A percentile compares a stretch with the other conserved stretches of the same genome.
These are phyloP conservation scores for Phylloscopus trochiloides DNA, from an alignment of 2,113 vertebrate species.

Conservation along the genomic window DNA sequence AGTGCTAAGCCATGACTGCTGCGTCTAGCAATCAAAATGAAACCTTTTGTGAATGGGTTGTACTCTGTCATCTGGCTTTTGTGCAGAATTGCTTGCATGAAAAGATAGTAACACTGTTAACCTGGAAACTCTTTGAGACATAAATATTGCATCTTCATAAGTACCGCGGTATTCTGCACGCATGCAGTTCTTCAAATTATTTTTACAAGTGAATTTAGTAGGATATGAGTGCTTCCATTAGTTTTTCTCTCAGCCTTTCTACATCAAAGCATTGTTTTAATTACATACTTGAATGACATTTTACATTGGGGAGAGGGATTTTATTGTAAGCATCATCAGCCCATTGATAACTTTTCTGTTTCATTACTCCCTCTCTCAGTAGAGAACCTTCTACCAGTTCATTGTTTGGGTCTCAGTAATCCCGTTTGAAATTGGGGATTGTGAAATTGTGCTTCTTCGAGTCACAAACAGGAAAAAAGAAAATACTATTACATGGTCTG, in stretches of 20 bases:
- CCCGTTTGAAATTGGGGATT: neutral
- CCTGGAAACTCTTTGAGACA: rapidly evolving
- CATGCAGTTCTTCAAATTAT: neutral
- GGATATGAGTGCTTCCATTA: neutral
- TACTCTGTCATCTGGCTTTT: neutral
- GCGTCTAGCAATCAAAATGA: neutral
- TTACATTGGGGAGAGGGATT: neutral
- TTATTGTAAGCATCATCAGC: neutral
- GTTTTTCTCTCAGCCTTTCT: neutral
- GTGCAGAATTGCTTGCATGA: neutral
- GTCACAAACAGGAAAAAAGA: conserved; percentile 10
- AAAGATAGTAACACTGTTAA: neutral
- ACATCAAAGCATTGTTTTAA: neutral
- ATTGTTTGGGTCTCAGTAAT: neutral
- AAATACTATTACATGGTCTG: neutral
- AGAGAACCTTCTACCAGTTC: neutral
- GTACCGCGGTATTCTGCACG: neutral
- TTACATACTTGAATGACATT: neutral
- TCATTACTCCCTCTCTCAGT: neutral
- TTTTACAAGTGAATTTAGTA: neutral
- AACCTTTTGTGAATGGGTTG: neutral
- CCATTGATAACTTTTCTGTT: neutral
- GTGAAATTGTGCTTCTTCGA: neutral
- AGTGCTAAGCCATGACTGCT: neutral
- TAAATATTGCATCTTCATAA: neutral